Evolutionary conservation across 2,888 invertebrate genomes (phyloP), one percentile per base, ranked within the genome.

Genomic region (Lingula anatina): DNA sequence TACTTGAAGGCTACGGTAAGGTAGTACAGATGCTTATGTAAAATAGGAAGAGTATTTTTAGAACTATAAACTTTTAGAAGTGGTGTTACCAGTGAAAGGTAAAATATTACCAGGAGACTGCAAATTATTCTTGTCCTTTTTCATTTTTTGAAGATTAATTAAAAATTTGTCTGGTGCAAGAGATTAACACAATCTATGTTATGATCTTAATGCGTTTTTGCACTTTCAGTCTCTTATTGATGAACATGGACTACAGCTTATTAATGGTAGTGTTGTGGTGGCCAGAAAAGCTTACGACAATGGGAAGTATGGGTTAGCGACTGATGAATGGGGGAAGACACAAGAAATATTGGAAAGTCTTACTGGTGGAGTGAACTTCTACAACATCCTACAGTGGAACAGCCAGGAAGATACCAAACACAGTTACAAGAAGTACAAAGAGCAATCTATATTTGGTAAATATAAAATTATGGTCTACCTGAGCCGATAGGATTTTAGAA

Each of bases 341-440:
- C 87, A 90, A 72, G 37, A 60, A 1, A 81, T 84, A 1, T 81
- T 81, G n/a, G 69, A 82, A n/a, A 54, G 65, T 2, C 64, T 63
- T 38, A 84, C 89, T 0, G 70, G 75, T 54, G 80, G 79, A 15
- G 86, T 91, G 5, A 87, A 89, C 70, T 89, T 90, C 69, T 91
- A 91, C 71, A 89, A 92, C 70, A 88, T 91, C 53, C 74, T 88
- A 42, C 66, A 75, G 18, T 70, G 69, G 65, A 59, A 54, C 7
- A 39, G 7, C 7, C 18, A n/a, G 20, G 20, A 20, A 20, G 39
- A 39, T n/a, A n/a, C 35, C n/a, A n/a, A n/a, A n/a, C n/a, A n/a
- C n/a, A n/a, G n/a, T n/a, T n/a, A n/a, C n/a, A n/a, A n/a, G n/a
- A n/a, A n/a, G n/a, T n/a, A n/a, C n/a, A n/a, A n/a, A n/a, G n/a